Conservation (phyloP, 2,888 invertebrate genomes). For the Pterobdella sp. region DNA sequence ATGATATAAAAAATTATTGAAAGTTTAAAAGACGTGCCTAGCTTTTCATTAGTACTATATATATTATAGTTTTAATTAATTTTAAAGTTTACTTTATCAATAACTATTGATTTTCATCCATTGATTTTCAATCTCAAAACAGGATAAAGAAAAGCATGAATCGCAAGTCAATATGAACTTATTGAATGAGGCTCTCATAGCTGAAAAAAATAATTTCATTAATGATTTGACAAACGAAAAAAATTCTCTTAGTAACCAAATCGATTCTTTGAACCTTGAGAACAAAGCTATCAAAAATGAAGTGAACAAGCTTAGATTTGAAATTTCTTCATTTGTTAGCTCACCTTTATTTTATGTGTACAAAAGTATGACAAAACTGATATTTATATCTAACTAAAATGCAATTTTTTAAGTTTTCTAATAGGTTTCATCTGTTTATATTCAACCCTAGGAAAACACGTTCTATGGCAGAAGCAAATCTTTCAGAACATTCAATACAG, state of each 20-base stretch:
- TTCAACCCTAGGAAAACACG: conserved; percentile 5
- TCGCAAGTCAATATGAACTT: conserved; percentile 37
- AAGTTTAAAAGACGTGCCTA: no score
- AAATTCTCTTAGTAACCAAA: neutral
- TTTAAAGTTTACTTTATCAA: no score
- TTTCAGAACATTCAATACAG: neutral
- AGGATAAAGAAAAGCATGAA: neutral
- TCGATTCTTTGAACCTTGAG: neutral
- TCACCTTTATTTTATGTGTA: neutral
- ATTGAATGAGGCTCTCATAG: conserved; percentile 44
- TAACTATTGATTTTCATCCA: neutral
- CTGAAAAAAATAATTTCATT: conserved; percentile 50
- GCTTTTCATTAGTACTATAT: no score
- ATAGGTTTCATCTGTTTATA: neutral
- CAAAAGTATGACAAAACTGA: neutral
- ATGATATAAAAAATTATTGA: no score
- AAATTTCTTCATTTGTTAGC: neutral
- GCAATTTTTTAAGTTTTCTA: neutral
- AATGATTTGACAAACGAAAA: conserved; percentile 40
- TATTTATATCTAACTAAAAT: neutral
- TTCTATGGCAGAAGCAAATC: neutral
- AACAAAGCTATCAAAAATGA: neutral
- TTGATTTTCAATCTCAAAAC: neutral
- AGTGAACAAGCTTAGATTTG: neutral
- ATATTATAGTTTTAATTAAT: no score